Evolutionary conservation across 1,140 invertebrate genomes (phyloP), one percentile per base, ranked within the genome.

Genomic region (Eciton burchellii): DNA sequence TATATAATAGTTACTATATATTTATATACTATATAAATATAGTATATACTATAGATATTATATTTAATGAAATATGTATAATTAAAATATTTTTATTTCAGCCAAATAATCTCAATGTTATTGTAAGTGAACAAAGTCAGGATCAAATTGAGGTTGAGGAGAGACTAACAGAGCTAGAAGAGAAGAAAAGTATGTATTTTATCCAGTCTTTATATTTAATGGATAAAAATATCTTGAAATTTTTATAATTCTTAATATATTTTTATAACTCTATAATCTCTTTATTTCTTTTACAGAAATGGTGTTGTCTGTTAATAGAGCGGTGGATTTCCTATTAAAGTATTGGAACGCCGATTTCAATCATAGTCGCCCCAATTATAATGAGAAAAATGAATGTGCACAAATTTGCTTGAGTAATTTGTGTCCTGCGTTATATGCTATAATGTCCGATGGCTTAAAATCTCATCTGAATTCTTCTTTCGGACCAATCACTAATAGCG

Each of bases 401-500:
- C 96, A 97, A 90, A 93, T 97, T 16, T 96, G 96, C 56, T 90
- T 98, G 2, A 96, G 96, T 59, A 95, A 95, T 62, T 93, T 97
- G 8, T 98, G 97, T 91, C 97, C 97, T 1, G 96, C 97, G n/a
- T 92, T 98, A 0, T 97, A 98, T 89, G 96, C 96, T 1, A 95
- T 98, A 52, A 95, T 98, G 82, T 96, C 96, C 82, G 97, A 98
- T 92, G 97, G 97, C 1, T 94, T 98, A 9, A 97, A 97, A 91
- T 96, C 97, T 21, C 95, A 95, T 85, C 95, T 98, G 24, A 96
- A 97, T 88, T 98, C 97, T 0, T 96, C 97, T 41, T 98, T 98
- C 92, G 98, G 97, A 47, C 96, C 97, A 35, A 96, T 98, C 45
- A 95, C 96, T 68, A 98, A 98, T 90, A 98, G 97, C 12, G 97